These are phyloP conservation scores for Yoshiicerus persimilis DNA, from an alignment of 1,140 invertebrate species.

Conservation along the genomic window DNA sequence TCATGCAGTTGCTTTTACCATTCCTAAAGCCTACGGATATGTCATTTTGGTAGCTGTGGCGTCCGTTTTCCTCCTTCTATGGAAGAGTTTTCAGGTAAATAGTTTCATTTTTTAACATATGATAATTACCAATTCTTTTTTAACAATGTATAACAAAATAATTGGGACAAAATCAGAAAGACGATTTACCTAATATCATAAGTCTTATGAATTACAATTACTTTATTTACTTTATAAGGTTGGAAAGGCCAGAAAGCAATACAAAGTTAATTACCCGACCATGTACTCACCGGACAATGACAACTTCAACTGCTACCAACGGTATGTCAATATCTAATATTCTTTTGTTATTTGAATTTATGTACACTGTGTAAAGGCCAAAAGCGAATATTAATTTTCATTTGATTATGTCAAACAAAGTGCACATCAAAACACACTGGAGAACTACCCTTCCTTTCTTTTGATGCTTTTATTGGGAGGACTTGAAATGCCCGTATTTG, in stretches of 20 bases:
- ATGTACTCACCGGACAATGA: slow-evolving; percentile 56
- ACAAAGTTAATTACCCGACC: slow-evolving; percentile 54
- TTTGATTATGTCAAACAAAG: slow-evolving; percentile 42
- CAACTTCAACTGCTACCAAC: slow-evolving; percentile 57
- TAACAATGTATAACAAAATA: background rate
- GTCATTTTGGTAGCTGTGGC: slow-evolving; percentile 52
- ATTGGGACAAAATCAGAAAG: too few relatives aligned
- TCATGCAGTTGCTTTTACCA: background rate
- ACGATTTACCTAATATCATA: background rate
- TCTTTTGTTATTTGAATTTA: background rate
- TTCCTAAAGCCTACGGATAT: slow-evolving; percentile 54
- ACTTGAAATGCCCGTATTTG: slow-evolving; percentile 56
- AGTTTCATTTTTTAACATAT: background rate
- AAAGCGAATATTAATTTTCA: background rate
- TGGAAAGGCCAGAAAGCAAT: slow-evolving; percentile 30
- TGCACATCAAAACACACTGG: slow-evolving; percentile 60
- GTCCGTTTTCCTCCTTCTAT: slow-evolving; percentile 52
- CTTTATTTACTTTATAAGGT: slow-evolving; percentile 46
- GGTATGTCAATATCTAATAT: slow-evolving; percentile 15
- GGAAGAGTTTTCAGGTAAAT: slow-evolving; percentile 52
- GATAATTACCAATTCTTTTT: background rate
- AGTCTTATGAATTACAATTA: too few relatives aligned
- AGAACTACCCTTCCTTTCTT: slow-evolving; percentile 56
- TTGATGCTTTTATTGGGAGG: slow-evolving; percentile 56
- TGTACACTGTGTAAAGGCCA: background rate